phyloP scores from a whole-genome alignment of 2,113 vertebrate species.

The Carettochelys insculpta region DNA sequence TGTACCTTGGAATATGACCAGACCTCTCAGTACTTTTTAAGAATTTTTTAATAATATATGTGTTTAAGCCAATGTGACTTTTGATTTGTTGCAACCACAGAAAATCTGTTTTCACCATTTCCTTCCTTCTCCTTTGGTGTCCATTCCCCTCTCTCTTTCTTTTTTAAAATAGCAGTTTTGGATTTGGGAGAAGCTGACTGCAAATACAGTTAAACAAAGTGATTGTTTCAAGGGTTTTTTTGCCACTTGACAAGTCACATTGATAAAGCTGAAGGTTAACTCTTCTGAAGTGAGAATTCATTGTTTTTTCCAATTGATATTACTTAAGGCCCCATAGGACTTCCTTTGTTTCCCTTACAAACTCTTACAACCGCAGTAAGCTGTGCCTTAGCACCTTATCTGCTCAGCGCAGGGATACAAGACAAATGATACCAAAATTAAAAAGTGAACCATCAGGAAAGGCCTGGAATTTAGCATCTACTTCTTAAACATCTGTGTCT shows the following conservation, averaged over 20 bases:
- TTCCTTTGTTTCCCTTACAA: neutral
- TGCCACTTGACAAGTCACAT: neutral
- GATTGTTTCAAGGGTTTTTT: neutral
- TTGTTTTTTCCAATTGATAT: neutral
- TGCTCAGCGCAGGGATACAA: neutral
- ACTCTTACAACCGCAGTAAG: neutral
- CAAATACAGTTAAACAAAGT: neutral
- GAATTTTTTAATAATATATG: rapidly evolving
- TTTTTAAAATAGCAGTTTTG: neutral
- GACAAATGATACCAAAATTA: neutral
- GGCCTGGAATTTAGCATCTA: neutral
- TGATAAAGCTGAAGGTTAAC: neutral
- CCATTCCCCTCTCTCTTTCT: neutral
- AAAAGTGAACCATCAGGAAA: neutral
- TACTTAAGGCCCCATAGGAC: neutral
- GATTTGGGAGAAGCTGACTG: neutral
- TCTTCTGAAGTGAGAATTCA: neutral
- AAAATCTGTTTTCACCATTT: neutral
- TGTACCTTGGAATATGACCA: neutral
- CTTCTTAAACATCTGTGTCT: neutral
- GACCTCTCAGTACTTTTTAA: neutral
- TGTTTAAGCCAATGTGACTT: neutral
- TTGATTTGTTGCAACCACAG: neutral
- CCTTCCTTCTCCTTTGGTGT: neutral
- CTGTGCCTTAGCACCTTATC: neutral